A percentile compares a stretch with the other conserved stretches of the same genome.
These are phyloP conservation scores for Typhlichthys subterraneus DNA, from an alignment of 2,797 vertebrate species.

Conservation along the genomic window DNA sequence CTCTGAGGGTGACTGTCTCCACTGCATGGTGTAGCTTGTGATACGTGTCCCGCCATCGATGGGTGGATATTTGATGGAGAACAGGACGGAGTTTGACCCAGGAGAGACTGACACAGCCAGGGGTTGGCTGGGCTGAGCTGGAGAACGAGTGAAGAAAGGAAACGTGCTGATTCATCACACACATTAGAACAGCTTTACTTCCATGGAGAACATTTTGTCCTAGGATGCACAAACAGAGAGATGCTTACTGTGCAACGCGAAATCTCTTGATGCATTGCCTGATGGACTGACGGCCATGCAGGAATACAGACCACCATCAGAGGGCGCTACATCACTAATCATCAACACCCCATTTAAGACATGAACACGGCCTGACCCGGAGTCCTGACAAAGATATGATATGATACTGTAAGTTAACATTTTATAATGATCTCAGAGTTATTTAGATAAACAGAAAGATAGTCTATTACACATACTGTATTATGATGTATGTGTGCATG, in stretches of 20 bases:
- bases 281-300: slow-evolving; percentile 69
- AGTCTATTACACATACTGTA: background rate
- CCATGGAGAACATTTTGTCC: background rate
- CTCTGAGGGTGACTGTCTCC: slow-evolving; percentile 51
- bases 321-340: slow-evolving; percentile 68
- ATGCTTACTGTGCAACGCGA: slow-evolving; percentile 72
- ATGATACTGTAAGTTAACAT: slow-evolving; percentile 1
- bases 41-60: slow-evolving; percentile 70
- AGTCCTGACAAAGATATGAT: slow-evolving; percentile 40
- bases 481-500: background rate
- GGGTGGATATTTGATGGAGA: slow-evolving; percentile 52
- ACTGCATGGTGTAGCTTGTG: slow-evolving; percentile 68
- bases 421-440: background rate
- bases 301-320: slow-evolving; percentile 79
- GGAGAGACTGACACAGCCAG: slow-evolving; percentile 43
- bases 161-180: too few species aligned
- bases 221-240: background rate
- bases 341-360: slow-evolving; percentile 51
- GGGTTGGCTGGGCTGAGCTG: slow-evolving; percentile 73
- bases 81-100: slow-evolving; percentile 55
- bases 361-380: slow-evolving; percentile 37
- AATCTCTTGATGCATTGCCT: slow-evolving; percentile 68
- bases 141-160: background rate
- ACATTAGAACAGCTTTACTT: background rate
- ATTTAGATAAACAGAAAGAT: background rate